Conservation (phyloP, 2,888 invertebrate species). For the Octonoba sinensis region DNA sequence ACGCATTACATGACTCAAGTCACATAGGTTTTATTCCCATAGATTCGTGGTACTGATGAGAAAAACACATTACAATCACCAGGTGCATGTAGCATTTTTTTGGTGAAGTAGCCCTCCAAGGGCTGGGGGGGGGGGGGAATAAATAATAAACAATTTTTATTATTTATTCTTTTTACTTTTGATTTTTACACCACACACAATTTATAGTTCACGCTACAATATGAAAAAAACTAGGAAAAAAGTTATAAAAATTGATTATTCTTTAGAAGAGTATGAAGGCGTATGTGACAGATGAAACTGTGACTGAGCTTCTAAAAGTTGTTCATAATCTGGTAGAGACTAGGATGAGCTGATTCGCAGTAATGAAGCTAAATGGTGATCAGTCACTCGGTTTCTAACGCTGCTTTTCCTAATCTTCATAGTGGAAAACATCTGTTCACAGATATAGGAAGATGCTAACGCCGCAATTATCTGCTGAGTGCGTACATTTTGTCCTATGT, state of each 20-base stretch:
- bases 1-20: no score
- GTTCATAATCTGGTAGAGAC: neutral
- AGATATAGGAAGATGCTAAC: neutral
- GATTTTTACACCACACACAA: neutral
- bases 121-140: no score
- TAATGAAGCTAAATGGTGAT: neutral
- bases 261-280: conserved; percentile 1
- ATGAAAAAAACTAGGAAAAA: neutral
- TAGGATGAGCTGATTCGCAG: no score
- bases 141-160: no score
- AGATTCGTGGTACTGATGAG: no score
- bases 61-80: no score
- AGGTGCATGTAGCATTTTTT: no score
- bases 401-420: neutral
- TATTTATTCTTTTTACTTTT: no score
- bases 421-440: neutral
- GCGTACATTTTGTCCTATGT: neutral
- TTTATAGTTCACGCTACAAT: neutral
- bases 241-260: neutral
- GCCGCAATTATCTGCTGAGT: neutral
- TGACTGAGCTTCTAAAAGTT: neutral
- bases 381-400: no score
- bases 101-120: no score
- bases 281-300: neutral
- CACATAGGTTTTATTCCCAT: no score